Conservation (phyloP, 2,113 vertebrate genomes). For the Elanoides forficatus region DNA sequence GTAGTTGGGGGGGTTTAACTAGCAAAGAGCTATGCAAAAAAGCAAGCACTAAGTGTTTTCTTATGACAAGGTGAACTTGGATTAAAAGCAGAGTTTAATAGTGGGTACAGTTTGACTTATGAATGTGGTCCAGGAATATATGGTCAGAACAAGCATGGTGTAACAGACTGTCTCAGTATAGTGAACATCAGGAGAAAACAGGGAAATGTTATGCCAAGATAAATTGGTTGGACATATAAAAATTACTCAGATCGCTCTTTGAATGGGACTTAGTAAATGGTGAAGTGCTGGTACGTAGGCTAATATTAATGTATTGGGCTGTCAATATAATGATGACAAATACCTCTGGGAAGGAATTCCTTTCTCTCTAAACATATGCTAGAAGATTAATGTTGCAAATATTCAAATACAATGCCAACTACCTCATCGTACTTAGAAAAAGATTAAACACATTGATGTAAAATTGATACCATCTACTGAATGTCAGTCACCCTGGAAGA, state of each 20-base stretch:
- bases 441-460: neutral
- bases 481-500: neutral
- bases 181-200: neutral
- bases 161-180: neutral
- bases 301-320: neutral
- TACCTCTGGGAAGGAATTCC: neutral
- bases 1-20: neutral
- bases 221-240: neutral
- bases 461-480: neutral
- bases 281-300: neutral
- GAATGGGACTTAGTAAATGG: neutral
- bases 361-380: neutral
- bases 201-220: neutral
- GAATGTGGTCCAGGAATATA: neutral
- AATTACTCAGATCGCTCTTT: neutral
- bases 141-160: neutral
- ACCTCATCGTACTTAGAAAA: neutral
- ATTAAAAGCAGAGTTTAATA: neutral
- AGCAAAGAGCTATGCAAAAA: neutral
- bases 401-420: neutral
- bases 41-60: neutral
- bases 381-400: neutral
- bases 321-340: neutral
- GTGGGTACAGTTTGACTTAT: neutral
- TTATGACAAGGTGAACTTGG: neutral